phyloP scores from a whole-genome alignment of 2,888 invertebrate genomes.

The Pseudoips prasinana region DNA sequence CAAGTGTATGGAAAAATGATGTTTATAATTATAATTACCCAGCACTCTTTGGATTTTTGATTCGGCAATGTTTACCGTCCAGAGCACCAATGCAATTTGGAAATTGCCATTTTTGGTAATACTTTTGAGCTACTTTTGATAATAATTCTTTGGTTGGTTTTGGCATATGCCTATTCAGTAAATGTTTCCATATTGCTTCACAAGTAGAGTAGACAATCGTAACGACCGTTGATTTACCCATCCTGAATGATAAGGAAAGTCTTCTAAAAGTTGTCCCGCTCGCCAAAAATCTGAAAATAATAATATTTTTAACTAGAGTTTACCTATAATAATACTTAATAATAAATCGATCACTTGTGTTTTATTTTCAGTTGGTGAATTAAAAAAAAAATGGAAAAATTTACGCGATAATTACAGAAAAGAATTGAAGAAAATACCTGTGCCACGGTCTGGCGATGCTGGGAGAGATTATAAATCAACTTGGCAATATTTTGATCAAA shows the following conservation, averaged over 20 bases:
- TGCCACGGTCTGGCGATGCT: constrained; percentile 21
- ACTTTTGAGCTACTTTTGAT: too few species aligned
- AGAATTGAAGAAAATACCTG: constrained; percentile 23
- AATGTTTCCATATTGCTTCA: too few species aligned
- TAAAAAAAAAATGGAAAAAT: constrained; percentile 28
- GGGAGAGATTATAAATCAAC: constrained; percentile 11
- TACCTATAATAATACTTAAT: too few species aligned
- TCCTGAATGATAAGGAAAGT: constrained; percentile 19
- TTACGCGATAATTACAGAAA: constrained; percentile 21
- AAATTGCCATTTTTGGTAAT: too few species aligned
- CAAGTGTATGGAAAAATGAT: constrained; percentile 20
- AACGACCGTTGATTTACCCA: constrained; percentile 20
- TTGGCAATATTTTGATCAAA: constrained; percentile 22
- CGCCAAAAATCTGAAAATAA: constrained; percentile 24
- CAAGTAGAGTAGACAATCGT: constrained; percentile 16
- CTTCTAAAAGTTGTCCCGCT: constrained; percentile 16
- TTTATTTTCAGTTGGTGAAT: constrained; percentile 16
- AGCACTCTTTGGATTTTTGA: constrained; percentile 16
- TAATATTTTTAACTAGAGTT: constrained; percentile 10
- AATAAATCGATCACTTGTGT: constrained; percentile 3
- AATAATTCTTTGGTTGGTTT: constrained; percentile 20
- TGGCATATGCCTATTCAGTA: constrained; percentile 18
- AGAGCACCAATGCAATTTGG: too few species aligned
- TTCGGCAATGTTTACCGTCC: constrained; percentile 24
- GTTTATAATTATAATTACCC: constrained; percentile 17